These are phyloP conservation scores for Nemoura dubitans DNA, from an alignment of 2,888 invertebrate genomes.

Conservation along the genomic window DNA sequence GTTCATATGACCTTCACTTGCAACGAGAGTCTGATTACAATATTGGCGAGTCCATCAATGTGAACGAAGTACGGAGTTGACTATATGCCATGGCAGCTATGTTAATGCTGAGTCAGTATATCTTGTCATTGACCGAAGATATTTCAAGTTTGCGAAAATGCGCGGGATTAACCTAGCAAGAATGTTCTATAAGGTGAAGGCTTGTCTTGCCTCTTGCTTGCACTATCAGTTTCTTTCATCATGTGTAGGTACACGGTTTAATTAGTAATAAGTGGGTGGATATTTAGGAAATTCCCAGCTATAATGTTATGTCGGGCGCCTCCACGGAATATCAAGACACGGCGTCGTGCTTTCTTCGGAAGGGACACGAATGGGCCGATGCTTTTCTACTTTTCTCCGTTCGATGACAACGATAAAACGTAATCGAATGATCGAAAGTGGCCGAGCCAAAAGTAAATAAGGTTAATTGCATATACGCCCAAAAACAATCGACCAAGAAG, in stretches of 20 bases:
- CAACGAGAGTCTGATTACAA: no score
- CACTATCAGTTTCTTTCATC: neutral
- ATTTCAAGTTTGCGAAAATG: neutral
- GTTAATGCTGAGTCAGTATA: no score
- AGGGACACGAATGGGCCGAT: neutral
- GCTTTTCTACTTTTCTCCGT: neutral
- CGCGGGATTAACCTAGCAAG: neutral
- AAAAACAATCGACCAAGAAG: conserved; percentile 19
- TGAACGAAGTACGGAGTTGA: no score
- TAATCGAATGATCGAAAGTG: conserved; percentile 7
- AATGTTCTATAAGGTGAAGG: no score
- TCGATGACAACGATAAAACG: conserved; percentile 4
- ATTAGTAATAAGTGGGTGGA: neutral
- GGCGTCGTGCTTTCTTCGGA: neutral
- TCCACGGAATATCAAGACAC: neutral
- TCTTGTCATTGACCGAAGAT: no score
- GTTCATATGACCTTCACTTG: no score
- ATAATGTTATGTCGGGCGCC: neutral
- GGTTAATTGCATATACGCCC: conserved; percentile 18
- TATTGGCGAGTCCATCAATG: no score
- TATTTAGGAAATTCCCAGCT: neutral
- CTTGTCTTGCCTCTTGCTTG: no score
- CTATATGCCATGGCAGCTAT: no score
- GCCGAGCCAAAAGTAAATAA: neutral
- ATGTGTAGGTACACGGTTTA: neutral